Percentiles rank a stretch among this genome's conserved stretches.
These are phyloP conservation scores for Nomada ruficornis DNA, from an alignment of 2,888 invertebrate genomes.

Conservation along the genomic window DNA sequence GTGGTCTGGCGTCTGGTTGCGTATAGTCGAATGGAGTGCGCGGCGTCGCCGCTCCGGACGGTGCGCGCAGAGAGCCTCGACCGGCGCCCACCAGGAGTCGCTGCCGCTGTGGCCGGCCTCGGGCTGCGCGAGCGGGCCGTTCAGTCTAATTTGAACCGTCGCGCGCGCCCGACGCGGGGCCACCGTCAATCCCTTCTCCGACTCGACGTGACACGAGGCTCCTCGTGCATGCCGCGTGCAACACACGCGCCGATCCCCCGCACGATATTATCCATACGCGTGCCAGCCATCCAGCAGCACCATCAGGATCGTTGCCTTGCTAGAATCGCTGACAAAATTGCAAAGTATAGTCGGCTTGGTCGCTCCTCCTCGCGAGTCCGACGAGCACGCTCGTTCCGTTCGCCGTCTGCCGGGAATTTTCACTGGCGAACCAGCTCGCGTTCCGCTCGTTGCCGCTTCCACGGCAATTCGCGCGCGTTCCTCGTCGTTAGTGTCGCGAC, in stretches of 20 bases:
- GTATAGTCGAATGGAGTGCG: conserved; percentile 20
- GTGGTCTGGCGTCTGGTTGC: conserved; percentile 56
- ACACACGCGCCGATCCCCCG: conserved; percentile 71
- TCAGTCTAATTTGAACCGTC: conserved; percentile 85
- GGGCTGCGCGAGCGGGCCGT: conserved; percentile 81
- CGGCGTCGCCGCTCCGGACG: conserved; percentile 43
- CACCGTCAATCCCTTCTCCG: conserved; percentile 72
- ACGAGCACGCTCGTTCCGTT: conserved; percentile 26
- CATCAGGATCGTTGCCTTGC: conserved; percentile 20
- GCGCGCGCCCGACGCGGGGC: conserved; percentile 83
- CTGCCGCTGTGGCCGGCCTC: conserved; percentile 83
- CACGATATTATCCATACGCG: conserved; percentile 63
- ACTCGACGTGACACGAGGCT: conserved; percentile 73
- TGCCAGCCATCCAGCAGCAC: conserved; percentile 43
- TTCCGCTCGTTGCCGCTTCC: background rate
- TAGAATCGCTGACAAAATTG: conserved; percentile 17
- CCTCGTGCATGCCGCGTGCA: conserved; percentile 73
- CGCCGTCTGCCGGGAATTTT: conserved; percentile 26
- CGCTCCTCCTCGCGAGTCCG: conserved; percentile 7
- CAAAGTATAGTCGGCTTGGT: conserved; percentile 1
- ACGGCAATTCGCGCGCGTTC: conserved; percentile 9
- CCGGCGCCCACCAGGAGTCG: conserved; percentile 83
- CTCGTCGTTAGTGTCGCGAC: conserved; percentile 28
- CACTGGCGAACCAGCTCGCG: background rate
- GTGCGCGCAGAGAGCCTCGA: conserved; percentile 83